These are phyloP conservation scores for Leptinotarsa tumamoca DNA, from an alignment of 2,888 invertebrate genomes.

Conservation along the genomic window DNA sequence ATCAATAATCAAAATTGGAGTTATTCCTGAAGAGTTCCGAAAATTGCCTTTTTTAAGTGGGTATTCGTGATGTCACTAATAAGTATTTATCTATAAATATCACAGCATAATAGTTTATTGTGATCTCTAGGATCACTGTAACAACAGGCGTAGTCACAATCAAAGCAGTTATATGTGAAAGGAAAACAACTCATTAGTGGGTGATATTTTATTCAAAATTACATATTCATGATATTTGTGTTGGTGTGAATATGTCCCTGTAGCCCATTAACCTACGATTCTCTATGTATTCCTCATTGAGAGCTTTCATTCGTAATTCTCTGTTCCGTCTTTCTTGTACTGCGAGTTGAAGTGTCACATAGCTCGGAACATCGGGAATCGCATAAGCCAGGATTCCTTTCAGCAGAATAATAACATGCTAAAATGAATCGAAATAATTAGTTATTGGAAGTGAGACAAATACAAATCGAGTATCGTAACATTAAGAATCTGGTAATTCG, in stretches of 20 bases:
- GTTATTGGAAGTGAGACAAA: no score
- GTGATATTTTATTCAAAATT: neutral
- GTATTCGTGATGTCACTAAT: no score
- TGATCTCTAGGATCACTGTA: no score
- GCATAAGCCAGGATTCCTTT: slow-evolving; percentile 73
- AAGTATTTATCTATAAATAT: no score
- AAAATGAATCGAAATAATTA: slow-evolving; percentile 45
- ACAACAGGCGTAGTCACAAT: no score
- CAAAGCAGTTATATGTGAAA: neutral
- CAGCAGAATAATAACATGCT: slow-evolving; percentile 71
- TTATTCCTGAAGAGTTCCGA: no score
- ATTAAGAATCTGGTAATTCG: no score
- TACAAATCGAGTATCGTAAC: no score
- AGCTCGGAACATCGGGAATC: slow-evolving; percentile 71
- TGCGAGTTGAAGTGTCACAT: slow-evolving; percentile 59
- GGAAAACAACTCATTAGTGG: neutral
- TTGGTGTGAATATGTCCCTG: neutral
- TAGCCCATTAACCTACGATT: neutral
- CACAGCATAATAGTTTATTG: no score
- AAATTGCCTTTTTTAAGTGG: no score
- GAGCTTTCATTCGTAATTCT: slow-evolving; percentile 36
- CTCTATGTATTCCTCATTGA: slow-evolving; percentile 24
- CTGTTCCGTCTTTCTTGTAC: slow-evolving; percentile 47
- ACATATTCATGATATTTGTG: neutral
- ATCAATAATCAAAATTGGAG: no score